Percentiles rank a stretch among this genome's conserved stretches.
These are phyloP conservation scores for Lasioglossum leucozonium DNA, from an alignment of 2,888 invertebrate genomes.

Conservation along the genomic window DNA sequence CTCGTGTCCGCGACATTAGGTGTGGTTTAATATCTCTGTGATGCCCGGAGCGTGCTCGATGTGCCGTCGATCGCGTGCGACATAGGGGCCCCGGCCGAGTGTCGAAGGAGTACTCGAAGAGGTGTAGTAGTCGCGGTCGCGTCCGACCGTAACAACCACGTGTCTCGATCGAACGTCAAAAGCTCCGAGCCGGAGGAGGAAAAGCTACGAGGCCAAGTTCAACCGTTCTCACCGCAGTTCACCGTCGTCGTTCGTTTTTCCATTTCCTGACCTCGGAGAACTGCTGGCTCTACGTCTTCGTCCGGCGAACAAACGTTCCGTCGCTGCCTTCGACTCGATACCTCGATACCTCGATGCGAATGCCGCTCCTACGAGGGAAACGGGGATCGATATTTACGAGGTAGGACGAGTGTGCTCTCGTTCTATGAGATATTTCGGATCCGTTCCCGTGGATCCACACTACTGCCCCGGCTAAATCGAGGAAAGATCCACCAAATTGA, in stretches of 20 bases:
- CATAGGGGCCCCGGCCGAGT: background rate
- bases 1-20: background rate
- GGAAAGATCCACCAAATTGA: background rate
- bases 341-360: slow-evolving; percentile 26
- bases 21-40: slow-evolving; percentile 13
- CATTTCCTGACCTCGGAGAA: background rate
- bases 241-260: background rate
- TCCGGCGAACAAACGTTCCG: background rate
- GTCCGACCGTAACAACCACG: slow-evolving; percentile 28
- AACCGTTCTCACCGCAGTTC: background rate
- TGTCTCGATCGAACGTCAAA: slow-evolving; percentile 24
- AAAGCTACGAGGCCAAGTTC: background rate
- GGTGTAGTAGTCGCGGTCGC: background rate
- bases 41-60: background rate
- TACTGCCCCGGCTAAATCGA: background rate
- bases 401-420: slow-evolving; percentile 55
- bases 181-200: slow-evolving; percentile 14
- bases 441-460: background rate
- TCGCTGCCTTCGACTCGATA: slow-evolving; percentile 30
- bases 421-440: slow-evolving; percentile 30
- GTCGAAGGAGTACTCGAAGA: background rate
- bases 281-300: background rate
- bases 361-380: slow-evolving; percentile 52
- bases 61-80: background rate
- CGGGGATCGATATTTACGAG: slow-evolving; percentile 72